A percentile compares a stretch with the other conserved stretches of the same genome.
These are phyloP conservation scores for Drosophila athabasca DNA, from an alignment of 1,140 invertebrate genomes.

Conservation along the genomic window DNA sequence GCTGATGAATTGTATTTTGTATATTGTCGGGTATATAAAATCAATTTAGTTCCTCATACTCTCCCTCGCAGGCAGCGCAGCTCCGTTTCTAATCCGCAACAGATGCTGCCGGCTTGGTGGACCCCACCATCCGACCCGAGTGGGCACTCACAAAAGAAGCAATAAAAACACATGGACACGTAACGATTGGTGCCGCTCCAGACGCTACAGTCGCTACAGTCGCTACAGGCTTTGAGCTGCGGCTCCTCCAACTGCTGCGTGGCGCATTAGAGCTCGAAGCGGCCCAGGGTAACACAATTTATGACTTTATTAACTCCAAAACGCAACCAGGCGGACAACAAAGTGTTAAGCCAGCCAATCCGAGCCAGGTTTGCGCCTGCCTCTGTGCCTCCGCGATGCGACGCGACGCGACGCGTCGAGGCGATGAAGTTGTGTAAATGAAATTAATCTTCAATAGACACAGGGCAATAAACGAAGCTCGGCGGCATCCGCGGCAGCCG, in stretches of 20 bases:
- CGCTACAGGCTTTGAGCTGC: slow-evolving; percentile 11
- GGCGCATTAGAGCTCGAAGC: slow-evolving; percentile 4
- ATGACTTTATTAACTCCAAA: slow-evolving; percentile 81
- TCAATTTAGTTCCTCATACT: background rate
- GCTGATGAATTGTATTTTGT: slow-evolving; percentile 25
- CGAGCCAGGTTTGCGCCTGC: background rate
- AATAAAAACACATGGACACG: slow-evolving; percentile 69
- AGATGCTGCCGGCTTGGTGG: slow-evolving; percentile 46
- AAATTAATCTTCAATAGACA: slow-evolving; percentile 83
- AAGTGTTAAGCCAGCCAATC: slow-evolving; percentile 67
- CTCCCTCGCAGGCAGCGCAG: background rate
- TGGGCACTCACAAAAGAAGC: slow-evolving; percentile 66
- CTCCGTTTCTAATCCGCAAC: slow-evolving; percentile 74
- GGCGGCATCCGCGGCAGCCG: background rate
- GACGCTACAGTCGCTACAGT: slow-evolving; percentile 23
- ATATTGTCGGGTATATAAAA: background rate
- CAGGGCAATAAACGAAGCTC: slow-evolving; percentile 74
- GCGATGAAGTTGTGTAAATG: slow-evolving; percentile 82
- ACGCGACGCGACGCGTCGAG: slow-evolving; percentile 38
- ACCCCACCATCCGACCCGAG: slow-evolving; percentile 22
- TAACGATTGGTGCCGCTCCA: slow-evolving; percentile 71
- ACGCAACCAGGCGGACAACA: slow-evolving; percentile 72
- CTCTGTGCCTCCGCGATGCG: background rate
- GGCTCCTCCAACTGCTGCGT: slow-evolving; percentile 60
- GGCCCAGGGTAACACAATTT: slow-evolving; percentile 75